Evolutionary conservation across 2,113 vertebrate genomes (phyloP).

Genomic region (Callipepla squamata): DNA sequence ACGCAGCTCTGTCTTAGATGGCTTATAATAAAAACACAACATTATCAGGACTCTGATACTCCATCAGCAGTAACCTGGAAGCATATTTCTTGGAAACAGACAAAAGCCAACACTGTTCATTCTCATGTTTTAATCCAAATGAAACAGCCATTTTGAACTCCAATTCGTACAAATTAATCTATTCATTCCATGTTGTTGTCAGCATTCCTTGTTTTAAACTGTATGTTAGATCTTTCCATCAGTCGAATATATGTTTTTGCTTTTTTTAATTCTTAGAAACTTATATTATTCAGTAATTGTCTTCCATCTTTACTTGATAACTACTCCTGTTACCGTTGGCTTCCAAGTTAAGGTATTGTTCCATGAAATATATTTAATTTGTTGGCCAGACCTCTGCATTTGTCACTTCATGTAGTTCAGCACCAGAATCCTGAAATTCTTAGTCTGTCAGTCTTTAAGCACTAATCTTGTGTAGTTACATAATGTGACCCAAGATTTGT

Average conservation of each 20-base stretch:
- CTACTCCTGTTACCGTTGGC: not conserved
- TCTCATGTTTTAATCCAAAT: not conserved
- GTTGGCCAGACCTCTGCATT: not conserved
- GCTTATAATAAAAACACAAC: not conserved
- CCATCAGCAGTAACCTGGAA: not conserved
- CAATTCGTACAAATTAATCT: not conserved
- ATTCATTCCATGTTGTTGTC: not conserved
- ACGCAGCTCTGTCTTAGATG: not conserved
- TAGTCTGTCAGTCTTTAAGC: rapidly evolving
- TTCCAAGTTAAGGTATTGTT: not conserved
- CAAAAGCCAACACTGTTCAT: rapidly evolving
- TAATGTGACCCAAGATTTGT: not conserved
- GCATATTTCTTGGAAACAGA: not conserved
- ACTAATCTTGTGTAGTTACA: not conserved
- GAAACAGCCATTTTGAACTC: not conserved
- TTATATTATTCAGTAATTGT: not conserved
- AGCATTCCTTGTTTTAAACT: not conserved
- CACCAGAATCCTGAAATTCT: not conserved
- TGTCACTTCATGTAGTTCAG: not conserved
- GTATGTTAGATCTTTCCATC: not conserved
- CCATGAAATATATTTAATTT: not conserved
- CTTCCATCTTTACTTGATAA: not conserved
- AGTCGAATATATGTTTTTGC: not conserved
- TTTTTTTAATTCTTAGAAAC: not conserved
- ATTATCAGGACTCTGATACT: not conserved